phyloP scores from a whole-genome alignment of 2,888 invertebrate genomes.

The Pherbina coryleti region DNA sequence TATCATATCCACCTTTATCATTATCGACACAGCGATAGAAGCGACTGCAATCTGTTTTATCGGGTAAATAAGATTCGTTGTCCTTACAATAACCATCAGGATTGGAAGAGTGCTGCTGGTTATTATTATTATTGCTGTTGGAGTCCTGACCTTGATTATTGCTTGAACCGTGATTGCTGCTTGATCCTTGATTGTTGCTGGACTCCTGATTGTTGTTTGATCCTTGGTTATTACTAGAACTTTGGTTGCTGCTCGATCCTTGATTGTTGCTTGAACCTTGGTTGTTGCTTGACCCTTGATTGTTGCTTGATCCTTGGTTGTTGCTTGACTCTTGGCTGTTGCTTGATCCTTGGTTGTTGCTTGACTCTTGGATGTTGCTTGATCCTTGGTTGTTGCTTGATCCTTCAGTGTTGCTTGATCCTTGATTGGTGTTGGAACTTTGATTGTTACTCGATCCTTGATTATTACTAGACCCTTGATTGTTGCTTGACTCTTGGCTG shows the following conservation, averaged over 20 bases:
- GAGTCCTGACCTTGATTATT: slow-evolving; percentile 41
- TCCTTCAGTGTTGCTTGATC: slow-evolving; percentile 28
- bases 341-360: not conserved
- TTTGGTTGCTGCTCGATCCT: not conserved
- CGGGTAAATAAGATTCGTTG: slow-evolving; percentile 69
- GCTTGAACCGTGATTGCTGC: slow-evolving; percentile 35
- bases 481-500: slow-evolving; percentile 31
- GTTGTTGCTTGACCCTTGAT: not conserved
- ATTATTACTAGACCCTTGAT: slow-evolving; percentile 41
- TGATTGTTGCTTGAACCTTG: slow-evolving; percentile 36
- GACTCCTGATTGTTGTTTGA: not conserved
- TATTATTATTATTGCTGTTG: slow-evolving; percentile 31
- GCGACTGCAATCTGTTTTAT: slow-evolving; percentile 73
- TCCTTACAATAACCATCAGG: slow-evolving; percentile 66
- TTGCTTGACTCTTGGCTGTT: not conserved
- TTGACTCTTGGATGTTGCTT: not conserved
- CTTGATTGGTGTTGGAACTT: slow-evolving; percentile 16
- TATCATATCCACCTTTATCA: slow-evolving; percentile 73
- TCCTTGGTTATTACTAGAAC: not conserved
- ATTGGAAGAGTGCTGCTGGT: slow-evolving; percentile 54
- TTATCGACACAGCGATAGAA: slow-evolving; percentile 79
- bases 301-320: not conserved
- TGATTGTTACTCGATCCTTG: slow-evolving; percentile 40
- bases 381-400: not conserved
- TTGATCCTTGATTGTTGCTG: slow-evolving; percentile 15